Evolutionary conservation across 2,888 invertebrate species (phyloP), one percentile per base, ranked within the genome.

Genomic region (Theretra japonica): DNA sequence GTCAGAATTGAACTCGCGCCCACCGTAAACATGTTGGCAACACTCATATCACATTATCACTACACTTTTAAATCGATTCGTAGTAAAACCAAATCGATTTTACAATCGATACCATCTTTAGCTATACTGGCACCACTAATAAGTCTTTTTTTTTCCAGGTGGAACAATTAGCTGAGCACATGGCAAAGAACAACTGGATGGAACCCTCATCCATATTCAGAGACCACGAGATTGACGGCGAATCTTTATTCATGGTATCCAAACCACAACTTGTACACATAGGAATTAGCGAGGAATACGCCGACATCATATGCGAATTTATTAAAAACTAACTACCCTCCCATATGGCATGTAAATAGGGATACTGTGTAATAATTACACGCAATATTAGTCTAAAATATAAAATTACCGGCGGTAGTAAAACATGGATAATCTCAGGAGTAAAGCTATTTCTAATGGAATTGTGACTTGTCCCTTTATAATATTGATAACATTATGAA

Each of bases 141-240:
- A 65, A 60, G n/a, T 41, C 68, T 59, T 72, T 69, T 75, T 68
- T 50, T 76, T 81, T 77, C 21, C 85, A 94, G 93, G 84, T 89
- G 1, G 85, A 88, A 0, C 80, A 92, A 58, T 74, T 94, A 68
- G 78, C 86, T 11, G 72, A 77, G 0, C 86, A 91, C 71, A 82
- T 94, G 1, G 74, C 82, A 0, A 86, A 88, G 73, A 83, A 79
- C 77, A 80, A 84, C 2, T 94, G 94, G 94, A 79, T 77, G 0
- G 90, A 92, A 33, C 90, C 93, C 0, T 88, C 90, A 0, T 78
- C 87, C 1, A 82, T 88, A 0, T 80, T 94, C 15, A 83, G 83
- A 71, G 93, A 93, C n/a, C 91, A 94, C 71, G 94, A 94, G 75
- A 90, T 94, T 0, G 94, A 94, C 11, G 94, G 94, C 0, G 93